These are phyloP conservation scores for Trypoxylon attenuatum DNA, from an alignment of 2,888 invertebrate species.

Conservation along the genomic window DNA sequence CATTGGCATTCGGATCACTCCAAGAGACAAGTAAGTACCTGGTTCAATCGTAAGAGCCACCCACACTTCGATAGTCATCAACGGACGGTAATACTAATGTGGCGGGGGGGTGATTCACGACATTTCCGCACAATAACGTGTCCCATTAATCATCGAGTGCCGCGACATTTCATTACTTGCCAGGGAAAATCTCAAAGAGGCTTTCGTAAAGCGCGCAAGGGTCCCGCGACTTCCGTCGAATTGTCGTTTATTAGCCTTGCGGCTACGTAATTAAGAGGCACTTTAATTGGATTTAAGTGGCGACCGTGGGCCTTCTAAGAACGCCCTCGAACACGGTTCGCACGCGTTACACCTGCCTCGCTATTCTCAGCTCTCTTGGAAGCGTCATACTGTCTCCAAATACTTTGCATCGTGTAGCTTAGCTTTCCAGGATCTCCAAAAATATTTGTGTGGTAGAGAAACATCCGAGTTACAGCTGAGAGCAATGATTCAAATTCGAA, in stretches of 20 bases:
- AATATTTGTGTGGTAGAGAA: too few species aligned
- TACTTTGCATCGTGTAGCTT: too few species aligned
- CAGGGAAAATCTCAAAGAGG: neutral
- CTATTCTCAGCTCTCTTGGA: constrained; percentile 45
- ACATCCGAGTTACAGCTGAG: too few species aligned
- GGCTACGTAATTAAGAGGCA: constrained; percentile 36
- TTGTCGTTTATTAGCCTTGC: constrained; percentile 34
- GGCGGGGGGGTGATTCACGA: neutral
- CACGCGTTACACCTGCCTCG: constrained; percentile 34
- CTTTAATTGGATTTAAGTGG: constrained; percentile 41
- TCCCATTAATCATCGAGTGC: neutral
- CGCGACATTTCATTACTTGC: neutral
- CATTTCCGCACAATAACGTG: neutral
- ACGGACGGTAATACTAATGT: neutral
- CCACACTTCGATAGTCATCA: neutral
- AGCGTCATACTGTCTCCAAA: constrained; percentile 58
- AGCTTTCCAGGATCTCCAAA: too few species aligned
- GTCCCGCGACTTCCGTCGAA: neutral
- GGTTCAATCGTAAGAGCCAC: too few species aligned
- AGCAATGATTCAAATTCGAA: too few species aligned
- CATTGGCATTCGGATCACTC: too few species aligned
- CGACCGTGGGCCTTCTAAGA: constrained; percentile 46
- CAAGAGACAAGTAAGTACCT: too few species aligned
- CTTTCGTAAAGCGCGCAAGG: neutral
- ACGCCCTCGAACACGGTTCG: constrained; percentile 49